These are phyloP conservation scores for Eledona agricola DNA, from an alignment of 2,888 invertebrate genomes.

Conservation along the genomic window DNA sequence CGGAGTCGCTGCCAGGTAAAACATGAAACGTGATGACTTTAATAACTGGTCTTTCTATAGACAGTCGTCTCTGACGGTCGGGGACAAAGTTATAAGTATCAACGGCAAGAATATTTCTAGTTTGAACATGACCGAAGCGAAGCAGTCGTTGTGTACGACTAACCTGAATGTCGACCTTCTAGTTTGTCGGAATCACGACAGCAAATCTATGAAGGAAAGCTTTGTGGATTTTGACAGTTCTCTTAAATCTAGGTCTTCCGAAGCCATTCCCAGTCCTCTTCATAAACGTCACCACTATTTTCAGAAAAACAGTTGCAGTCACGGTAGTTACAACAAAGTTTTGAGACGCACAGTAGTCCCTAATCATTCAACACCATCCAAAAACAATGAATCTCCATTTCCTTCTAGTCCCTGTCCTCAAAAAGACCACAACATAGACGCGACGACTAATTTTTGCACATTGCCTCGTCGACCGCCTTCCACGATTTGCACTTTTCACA, in stretches of 20 bases:
- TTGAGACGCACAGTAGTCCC: conserved; percentile 27
- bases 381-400: conserved; percentile 53
- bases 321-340: conserved; percentile 66
- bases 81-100: conserved; percentile 93
- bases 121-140: conserved; percentile 74
- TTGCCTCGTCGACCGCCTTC: conserved; percentile 75
- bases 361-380: conserved; percentile 9
- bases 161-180: conserved; percentile 73
- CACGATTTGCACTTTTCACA: conserved; percentile 75
- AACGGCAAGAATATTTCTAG: conserved; percentile 84
- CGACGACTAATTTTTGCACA: conserved; percentile 72
- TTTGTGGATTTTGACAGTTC: conserved; percentile 77
- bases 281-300: conserved; percentile 66
- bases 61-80: conserved; percentile 87
- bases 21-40: conserved; percentile 43
- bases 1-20: conserved; percentile 73
- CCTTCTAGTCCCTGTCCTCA: conserved; percentile 39
- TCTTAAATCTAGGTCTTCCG: conserved; percentile 20
- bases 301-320: conserved; percentile 70
- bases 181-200: conserved; percentile 57
- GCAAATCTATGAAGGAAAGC: conserved; percentile 72
- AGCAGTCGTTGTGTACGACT: conserved; percentile 71
- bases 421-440: conserved; percentile 35
- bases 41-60: conserved; percentile 59
- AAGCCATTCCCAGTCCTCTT: conserved; percentile 44